Evolutionary conservation across 2,888 invertebrate species (phyloP).

Genomic region (Trichopria drosophilae): DNA sequence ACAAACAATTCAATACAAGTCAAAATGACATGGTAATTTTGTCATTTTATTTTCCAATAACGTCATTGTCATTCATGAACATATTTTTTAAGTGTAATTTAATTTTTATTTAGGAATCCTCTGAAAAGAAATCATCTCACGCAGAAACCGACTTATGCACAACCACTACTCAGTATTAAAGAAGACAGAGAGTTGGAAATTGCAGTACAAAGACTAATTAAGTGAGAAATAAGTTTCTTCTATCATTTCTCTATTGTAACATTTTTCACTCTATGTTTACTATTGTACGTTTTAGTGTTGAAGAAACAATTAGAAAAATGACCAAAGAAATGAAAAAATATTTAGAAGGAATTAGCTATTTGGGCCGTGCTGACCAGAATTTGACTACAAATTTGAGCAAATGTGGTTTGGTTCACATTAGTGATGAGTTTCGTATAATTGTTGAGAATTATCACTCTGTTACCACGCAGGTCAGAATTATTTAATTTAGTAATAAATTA

Average conservation of each 20-base stretch:
- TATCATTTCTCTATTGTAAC: neutral
- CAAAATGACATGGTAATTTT: slow-evolving; percentile 40
- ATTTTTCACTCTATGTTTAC: neutral
- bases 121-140: slow-evolving; percentile 45
- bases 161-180: slow-evolving; percentile 46
- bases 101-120: slow-evolving; percentile 56
- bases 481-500: neutral
- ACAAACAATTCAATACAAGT: neutral
- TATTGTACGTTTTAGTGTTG: slow-evolving; percentile 44
- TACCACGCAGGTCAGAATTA: slow-evolving; percentile 48
- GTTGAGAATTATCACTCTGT: slow-evolving; percentile 60
- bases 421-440: slow-evolving; percentile 54
- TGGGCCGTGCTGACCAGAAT: slow-evolving; percentile 54
- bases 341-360: slow-evolving; percentile 46
- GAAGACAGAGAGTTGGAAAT: slow-evolving; percentile 55
- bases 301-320: slow-evolving; percentile 52
- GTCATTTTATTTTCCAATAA: slow-evolving; percentile 2
- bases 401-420: slow-evolving; percentile 55
- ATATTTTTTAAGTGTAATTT: neutral
- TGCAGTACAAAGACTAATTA: slow-evolving; percentile 53
- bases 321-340: slow-evolving; percentile 58
- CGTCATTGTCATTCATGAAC: neutral
- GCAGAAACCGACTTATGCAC: slow-evolving; percentile 51
- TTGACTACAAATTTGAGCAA: slow-evolving; percentile 56
- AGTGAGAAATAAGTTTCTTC: slow-evolving; percentile 41